phyloP scores from a whole-genome alignment of 2,113 vertebrate genomes.

The Mormoops blainvillei region DNA sequence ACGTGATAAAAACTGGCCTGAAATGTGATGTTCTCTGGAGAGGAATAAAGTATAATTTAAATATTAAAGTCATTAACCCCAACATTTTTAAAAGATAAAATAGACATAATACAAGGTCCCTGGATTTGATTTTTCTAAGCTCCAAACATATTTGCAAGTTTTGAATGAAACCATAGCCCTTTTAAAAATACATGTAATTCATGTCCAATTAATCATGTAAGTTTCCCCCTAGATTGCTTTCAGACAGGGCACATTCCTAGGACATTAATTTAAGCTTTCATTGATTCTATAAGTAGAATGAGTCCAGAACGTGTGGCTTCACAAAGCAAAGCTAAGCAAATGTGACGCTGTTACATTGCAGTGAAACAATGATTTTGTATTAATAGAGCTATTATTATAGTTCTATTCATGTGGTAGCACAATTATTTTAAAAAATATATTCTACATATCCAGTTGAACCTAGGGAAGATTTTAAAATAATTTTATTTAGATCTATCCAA shows the following conservation, averaged over 20 bases:
- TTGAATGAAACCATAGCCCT: constrained; percentile 41
- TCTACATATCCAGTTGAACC: not conserved
- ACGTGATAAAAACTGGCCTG: constrained; percentile 64
- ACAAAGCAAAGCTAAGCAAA: not conserved
- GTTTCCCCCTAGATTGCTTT: constrained; percentile 1
- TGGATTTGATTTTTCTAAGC: not conserved
- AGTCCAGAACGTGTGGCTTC: not conserved
- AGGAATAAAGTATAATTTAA: constrained; percentile 67
- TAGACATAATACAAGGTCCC: constrained; percentile 49
- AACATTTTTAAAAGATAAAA: constrained; percentile 73
- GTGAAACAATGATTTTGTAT: not conserved
- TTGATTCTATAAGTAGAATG: not conserved
- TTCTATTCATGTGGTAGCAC: not conserved
- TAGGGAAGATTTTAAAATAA: not conserved
- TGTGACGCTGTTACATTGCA: not conserved
- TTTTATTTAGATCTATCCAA: not conserved
- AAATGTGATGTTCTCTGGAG: constrained; percentile 67
- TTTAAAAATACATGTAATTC: constrained; percentile 38
- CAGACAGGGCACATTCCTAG: constrained; percentile 14
- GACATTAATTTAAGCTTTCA: not conserved
- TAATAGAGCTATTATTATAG: not conserved
- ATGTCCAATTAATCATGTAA: not conserved
- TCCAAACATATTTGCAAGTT: not conserved
- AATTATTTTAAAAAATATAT: not conserved
- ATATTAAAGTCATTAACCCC: constrained; percentile 62